These are phyloP conservation scores for Timandra comae DNA, from an alignment of 2,888 invertebrate species.

Conservation along the genomic window DNA sequence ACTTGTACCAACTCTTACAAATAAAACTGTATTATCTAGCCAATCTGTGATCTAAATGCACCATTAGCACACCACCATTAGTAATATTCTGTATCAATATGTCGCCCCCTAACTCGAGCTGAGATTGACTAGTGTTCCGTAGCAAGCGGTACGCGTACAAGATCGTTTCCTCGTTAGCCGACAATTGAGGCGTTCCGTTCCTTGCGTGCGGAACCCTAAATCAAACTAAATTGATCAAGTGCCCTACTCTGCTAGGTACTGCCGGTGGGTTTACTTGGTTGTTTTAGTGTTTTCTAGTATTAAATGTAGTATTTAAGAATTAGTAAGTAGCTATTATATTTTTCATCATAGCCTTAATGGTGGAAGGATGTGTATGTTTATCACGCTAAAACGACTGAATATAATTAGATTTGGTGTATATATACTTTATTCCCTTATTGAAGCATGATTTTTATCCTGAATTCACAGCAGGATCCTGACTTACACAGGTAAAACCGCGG, in stretches of 20 bases:
- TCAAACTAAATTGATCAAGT: slow-evolving; percentile 56
- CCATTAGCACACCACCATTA: slow-evolving; percentile 2
- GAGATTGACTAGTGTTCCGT: slow-evolving; percentile 69
- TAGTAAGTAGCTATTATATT: not conserved
- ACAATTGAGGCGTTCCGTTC: slow-evolving; percentile 70
- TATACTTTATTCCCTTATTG: too few species aligned
- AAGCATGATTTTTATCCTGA: too few species aligned
- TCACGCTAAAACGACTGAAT: too few species aligned
- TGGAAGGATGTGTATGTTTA: too few species aligned
- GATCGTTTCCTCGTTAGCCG: slow-evolving; percentile 75
- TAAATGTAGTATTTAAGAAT: not conserved
- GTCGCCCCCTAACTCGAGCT: slow-evolving; percentile 25
- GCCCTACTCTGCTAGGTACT: slow-evolving; percentile 15
- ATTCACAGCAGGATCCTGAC: too few species aligned
- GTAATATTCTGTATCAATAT: not conserved
- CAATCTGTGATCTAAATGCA: not conserved
- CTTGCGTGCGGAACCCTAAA: slow-evolving; percentile 57
- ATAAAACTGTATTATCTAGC: not conserved
- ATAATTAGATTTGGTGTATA: too few species aligned
- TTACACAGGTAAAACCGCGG: too few species aligned
- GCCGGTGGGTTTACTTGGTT: not conserved
- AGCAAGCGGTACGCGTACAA: slow-evolving; percentile 72
- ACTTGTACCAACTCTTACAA: too few species aligned
- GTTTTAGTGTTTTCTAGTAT: not conserved
- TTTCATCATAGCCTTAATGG: too few species aligned